phyloP scores from a whole-genome alignment of 2,797 vertebrate genomes.

The Catharus ustulatus region DNA sequence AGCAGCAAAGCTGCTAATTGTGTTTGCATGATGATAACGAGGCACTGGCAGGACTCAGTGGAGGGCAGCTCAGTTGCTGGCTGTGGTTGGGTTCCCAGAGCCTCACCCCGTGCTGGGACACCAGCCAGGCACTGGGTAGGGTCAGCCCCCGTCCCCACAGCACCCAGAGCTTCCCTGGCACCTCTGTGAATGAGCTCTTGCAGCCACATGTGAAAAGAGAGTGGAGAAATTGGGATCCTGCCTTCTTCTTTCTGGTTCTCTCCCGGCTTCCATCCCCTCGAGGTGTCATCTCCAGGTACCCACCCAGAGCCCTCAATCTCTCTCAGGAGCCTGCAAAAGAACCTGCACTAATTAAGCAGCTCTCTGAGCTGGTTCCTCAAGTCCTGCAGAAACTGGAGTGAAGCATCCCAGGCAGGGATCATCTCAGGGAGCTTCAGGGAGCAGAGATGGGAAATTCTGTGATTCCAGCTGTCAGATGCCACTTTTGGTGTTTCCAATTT shows the following conservation, averaged over 20 bases:
- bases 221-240: neutral
- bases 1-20: constrained; percentile 11
- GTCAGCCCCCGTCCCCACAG: neutral
- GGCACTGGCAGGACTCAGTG: neutral
- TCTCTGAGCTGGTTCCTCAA: neutral
- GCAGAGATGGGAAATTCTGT: neutral
- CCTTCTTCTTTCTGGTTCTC: neutral
- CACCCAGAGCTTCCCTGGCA: neutral
- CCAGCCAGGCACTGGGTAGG: neutral
- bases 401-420: neutral
- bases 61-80: neutral
- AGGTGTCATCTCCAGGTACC: fast-evolving
- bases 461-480: neutral
- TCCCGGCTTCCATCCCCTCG: fast-evolving
- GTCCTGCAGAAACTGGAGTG: neutral
- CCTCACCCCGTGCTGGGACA: fast-evolving
- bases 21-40: neutral
- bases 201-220: neutral
- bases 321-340: neutral
- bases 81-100: neutral
- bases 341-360: fast-evolving
- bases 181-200: neutral
- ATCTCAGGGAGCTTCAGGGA: neutral
- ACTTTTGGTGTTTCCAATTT: neutral
- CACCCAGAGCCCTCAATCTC: neutral